Conservation (phyloP, 2,113 vertebrate genomes). For the Mormoops blainvillei region DNA sequence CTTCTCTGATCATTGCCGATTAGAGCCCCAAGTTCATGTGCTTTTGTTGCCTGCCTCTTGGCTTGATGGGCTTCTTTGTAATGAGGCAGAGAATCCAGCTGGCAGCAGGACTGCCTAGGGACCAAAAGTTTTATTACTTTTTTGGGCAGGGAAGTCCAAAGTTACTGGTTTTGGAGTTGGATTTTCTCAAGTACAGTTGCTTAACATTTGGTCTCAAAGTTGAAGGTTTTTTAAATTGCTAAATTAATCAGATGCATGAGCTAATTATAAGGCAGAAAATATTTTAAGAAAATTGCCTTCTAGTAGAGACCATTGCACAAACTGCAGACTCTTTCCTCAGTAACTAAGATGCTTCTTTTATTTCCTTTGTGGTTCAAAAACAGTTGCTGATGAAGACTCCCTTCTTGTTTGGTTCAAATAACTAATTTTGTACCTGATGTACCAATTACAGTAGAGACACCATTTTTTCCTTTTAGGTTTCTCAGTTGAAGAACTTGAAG, state of each 20-base stretch:
- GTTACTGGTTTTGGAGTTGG: constrained; percentile 73
- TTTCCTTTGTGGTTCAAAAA: constrained; percentile 56
- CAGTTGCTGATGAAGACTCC: constrained; percentile 21
- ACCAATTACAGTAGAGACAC: constrained; percentile 40
- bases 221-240: background rate
- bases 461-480: constrained; percentile 28
- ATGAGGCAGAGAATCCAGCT: constrained; percentile 64
- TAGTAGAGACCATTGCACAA: background rate
- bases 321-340: constrained; percentile 27
- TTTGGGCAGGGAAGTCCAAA: constrained; percentile 73
- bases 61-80: constrained; percentile 74
- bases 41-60: constrained; percentile 76
- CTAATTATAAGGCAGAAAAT: constrained; percentile 61
- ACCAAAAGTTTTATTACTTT: constrained; percentile 74
- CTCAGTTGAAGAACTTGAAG: constrained; percentile 32
- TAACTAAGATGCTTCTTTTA: constrained; percentile 46
- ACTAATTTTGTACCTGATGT: constrained; percentile 45
- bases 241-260: constrained; percentile 50
- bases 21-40: constrained; percentile 68
- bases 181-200: constrained; percentile 58
- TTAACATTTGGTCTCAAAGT: constrained; percentile 63
- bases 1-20: constrained; percentile 77
- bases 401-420: constrained; percentile 45
- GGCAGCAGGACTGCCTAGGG: constrained; percentile 70
- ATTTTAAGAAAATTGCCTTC: constrained; percentile 49